These are phyloP conservation scores for Onthophagus sagittarius DNA, from an alignment of 2,888 invertebrate species.

Conservation along the genomic window DNA sequence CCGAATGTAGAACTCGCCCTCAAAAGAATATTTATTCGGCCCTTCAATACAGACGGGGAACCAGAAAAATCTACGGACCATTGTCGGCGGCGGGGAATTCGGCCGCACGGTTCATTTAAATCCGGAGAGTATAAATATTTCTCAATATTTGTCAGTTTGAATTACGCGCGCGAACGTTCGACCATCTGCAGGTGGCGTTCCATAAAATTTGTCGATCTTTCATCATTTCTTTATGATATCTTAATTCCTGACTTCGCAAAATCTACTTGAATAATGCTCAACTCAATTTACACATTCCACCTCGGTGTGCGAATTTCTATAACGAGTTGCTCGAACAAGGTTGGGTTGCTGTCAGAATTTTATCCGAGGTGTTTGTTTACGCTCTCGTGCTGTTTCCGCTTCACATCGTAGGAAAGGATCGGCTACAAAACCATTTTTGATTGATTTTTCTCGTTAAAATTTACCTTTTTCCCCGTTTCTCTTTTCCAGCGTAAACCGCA, in stretches of 20 bases:
- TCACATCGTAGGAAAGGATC: background rate
- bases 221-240: background rate
- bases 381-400: background rate
- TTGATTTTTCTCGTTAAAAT: background rate
- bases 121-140: slow-evolving; percentile 17
- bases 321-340: background rate
- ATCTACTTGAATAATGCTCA: background rate
- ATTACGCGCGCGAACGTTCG: slow-evolving; percentile 2
- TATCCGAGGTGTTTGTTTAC: background rate
- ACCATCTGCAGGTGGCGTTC: background rate
- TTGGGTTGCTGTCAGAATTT: background rate
- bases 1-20: background rate
- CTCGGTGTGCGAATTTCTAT: background rate
- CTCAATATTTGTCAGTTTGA: slow-evolving; percentile 15
- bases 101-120: slow-evolving; percentile 11
- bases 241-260: background rate
- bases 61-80: slow-evolving; percentile 5
- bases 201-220: background rate
- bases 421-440: background rate
- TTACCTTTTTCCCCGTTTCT: background rate
- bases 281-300: background rate
- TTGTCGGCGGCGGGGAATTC: slow-evolving; percentile 1
- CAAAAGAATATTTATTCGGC: slow-evolving; percentile 17
- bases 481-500: background rate
- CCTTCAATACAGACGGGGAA: slow-evolving; percentile 6